These are phyloP conservation scores for Bos indicus DNA, from an alignment of 2,113 vertebrate genomes.

Conservation along the genomic window DNA sequence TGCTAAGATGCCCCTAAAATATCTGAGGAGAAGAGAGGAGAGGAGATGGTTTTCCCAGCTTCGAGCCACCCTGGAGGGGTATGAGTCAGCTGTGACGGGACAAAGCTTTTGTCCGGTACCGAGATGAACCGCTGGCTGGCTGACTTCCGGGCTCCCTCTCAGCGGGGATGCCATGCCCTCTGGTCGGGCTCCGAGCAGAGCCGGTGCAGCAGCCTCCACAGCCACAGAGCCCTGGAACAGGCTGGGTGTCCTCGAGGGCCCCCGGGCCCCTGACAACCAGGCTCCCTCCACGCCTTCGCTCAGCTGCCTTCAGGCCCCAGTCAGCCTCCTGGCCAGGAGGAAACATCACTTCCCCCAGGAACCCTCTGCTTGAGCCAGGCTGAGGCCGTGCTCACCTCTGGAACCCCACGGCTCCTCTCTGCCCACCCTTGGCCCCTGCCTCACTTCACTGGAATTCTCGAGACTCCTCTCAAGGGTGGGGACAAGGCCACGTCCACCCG, in stretches of 20 bases:
- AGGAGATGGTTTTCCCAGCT: accelerated
- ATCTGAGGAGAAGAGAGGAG: background rate
- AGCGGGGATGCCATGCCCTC: background rate
- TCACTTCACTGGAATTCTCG: background rate
- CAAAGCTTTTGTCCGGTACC: accelerated
- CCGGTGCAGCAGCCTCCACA: accelerated
- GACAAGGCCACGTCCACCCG: background rate
- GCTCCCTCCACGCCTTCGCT: background rate
- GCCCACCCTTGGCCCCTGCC: too few species aligned
- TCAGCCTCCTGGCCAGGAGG: background rate
- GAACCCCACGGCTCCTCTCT: background rate
- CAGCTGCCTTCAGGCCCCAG: background rate
- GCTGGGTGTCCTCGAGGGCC: background rate
- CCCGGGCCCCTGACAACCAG: background rate
- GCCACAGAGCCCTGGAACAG: background rate
- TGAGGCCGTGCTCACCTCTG: background rate
- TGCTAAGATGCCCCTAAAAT: background rate
- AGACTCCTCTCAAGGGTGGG: background rate
- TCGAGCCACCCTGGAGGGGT: background rate
- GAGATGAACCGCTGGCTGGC: accelerated
- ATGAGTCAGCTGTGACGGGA: background rate
- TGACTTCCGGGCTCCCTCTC: background rate
- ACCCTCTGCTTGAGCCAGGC: background rate
- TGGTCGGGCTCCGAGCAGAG: background rate
- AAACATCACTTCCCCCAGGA: background rate